phyloP scores from a whole-genome alignment of 2,888 invertebrate species.

The Pseudoips prasinana region DNA sequence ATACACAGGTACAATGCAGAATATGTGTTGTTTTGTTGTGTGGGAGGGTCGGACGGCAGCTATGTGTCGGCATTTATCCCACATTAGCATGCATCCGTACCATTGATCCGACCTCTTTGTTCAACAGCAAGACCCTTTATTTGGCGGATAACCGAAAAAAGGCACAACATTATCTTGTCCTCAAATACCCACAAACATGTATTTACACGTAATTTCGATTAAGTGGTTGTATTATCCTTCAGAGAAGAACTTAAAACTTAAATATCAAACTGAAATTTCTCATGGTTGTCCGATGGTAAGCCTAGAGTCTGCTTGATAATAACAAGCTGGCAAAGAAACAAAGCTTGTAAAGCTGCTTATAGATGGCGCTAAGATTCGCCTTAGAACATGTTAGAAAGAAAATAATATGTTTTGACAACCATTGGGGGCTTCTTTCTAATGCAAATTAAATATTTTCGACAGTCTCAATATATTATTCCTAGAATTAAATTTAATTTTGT shows the following conservation, averaged over 20 bases:
- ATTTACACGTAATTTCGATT: slow-evolving; percentile 25
- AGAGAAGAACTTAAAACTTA: slow-evolving; percentile 8
- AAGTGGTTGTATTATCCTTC: slow-evolving; percentile 13
- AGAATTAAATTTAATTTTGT: too few relatives aligned
- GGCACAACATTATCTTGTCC: slow-evolving; percentile 36
- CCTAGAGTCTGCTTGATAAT: too few relatives aligned
- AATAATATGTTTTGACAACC: too few relatives aligned
- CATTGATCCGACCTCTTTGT: slow-evolving; percentile 71
- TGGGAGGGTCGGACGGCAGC: slow-evolving; percentile 48
- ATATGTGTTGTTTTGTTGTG: slow-evolving; percentile 27
- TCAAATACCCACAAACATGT: slow-evolving; percentile 11
- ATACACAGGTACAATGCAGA: slow-evolving; percentile 6
- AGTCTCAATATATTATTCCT: too few relatives aligned
- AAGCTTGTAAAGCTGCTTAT: too few relatives aligned
- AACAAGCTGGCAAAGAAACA: too few relatives aligned
- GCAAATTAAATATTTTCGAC: too few relatives aligned
- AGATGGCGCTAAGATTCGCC: too few relatives aligned
- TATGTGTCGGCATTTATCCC: slow-evolving; percentile 69
- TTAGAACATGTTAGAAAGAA: too few relatives aligned
- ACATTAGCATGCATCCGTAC: slow-evolving; percentile 72
- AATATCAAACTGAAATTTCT: too few relatives aligned
- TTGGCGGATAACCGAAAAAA: slow-evolving; percentile 40
- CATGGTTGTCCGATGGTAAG: too few relatives aligned
- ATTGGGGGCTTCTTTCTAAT: too few relatives aligned
- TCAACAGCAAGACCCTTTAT: slow-evolving; percentile 51